Base-by-base conservation (phyloP, 1,140 invertebrate genomes). In the Stenopsyche tienmushanensis region DNA sequence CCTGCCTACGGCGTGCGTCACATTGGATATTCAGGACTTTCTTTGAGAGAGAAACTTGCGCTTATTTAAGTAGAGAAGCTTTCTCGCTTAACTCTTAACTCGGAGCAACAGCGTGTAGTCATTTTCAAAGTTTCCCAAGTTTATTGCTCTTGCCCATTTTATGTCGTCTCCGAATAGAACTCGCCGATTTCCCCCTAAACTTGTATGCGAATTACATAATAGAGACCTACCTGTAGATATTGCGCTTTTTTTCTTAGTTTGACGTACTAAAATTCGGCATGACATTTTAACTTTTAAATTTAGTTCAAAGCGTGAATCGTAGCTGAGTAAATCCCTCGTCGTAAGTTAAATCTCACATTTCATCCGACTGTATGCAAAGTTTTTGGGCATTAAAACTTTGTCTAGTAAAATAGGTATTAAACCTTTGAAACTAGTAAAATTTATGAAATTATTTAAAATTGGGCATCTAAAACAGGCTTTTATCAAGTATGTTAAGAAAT, bases 51-150 rank as follows among this genome's bases (percentile, higher is more conserved):
- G 59, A 59, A 65, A 39, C 62, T 62, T 64, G 41, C 39, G 67
- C 64, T 65, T 58, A 65, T 63, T 65, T 65, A 63, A 63, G 64
- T 63, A 69, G 53, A 69, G 67, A 58, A 69, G 63, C 59, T 69
- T 65, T 59, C 63, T 52, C 59, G 63, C 64, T 65, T 45, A 69
- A 69, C 63, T 69, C 62, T 69, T 69, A 63, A 65, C 63, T 65
- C 59, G 64, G 59, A 65, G 64, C 64, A 66, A 66, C 65, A 65
- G 64, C 67, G 64, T 42, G 49, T 62, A 62, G 60, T 69, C 62
- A 69, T 69, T 69, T 69, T 62, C 67, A 60, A 69, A 69, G 67
- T 69, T 69, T 69, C 60, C 58, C 39, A 42, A 69, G 49, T 68
- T 68, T 68, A 68, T 68, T 68, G 62, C 62, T 62, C 60, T 54